Evolutionary conservation across 2,888 invertebrate genomes (phyloP), one percentile per base, ranked within the genome.

Genomic region (Cataglyphis livida): DNA sequence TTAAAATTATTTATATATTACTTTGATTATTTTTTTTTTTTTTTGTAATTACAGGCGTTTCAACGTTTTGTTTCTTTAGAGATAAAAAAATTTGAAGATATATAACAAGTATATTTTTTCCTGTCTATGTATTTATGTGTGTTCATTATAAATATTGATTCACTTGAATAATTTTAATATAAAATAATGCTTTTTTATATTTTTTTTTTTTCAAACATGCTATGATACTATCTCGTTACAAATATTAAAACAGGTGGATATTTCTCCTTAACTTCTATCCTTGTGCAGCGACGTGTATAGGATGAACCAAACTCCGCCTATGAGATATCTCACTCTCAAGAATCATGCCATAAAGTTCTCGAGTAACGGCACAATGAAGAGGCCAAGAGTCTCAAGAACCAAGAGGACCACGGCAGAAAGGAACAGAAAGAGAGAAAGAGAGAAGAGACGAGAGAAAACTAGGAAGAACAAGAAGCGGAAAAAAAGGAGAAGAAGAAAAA

Each of bases 251-350:
- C 57, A 78, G 21, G 9, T 78, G 41, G 32, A 57, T 32, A 32
- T 78, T 32, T 59, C n/a, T 38, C 32, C 12, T 59, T 21, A 35
- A 59, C 44, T 79, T 59, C 35, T 44, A 44, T 7, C 44, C n/a
- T 59, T 64, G 48, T 38, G n/a, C 15, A 71, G 12, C 44, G 35
- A 44, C 21, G 25, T 71, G 44, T 59, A 71, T 32, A 25, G 32
- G 54, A 48, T 71, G 32, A 2, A 9, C 6, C 32, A 83, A 54
- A 71, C 81, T 64, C 84, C 86, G 88, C 84, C 89, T 89, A 75
- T 74, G 64, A 62, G 81, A 83, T 89, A 76, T 82, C 68, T 83
- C 84, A 79, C 41, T 81, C 35, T 81, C 35, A 64, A 76, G 74
- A 81, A 85, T 28, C 64, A 44, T 82, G 59, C n/a, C 78, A 85